Base-by-base conservation (phyloP, 1,140 invertebrate genomes). In the Epicauta chinensis region DNA sequence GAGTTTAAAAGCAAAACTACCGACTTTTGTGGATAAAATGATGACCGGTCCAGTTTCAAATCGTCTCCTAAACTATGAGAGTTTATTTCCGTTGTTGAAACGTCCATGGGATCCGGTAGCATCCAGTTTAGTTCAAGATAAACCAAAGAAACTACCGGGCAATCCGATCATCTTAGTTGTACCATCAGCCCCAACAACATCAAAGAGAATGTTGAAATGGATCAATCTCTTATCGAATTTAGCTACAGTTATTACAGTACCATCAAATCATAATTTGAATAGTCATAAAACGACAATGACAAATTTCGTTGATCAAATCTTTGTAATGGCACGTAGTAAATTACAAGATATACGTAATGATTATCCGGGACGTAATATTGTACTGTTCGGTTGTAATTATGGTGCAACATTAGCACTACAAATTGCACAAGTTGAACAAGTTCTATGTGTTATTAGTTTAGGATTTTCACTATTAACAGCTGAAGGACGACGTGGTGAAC, bases 401-500 rank as follows among this genome's bases (percentile, higher is more conserved):
- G 88, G 86, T 9, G 78, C 86, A 32, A 74, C 87, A 0, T 69
- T 92, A 23, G 87, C 88, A 13, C 73, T 81, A 51, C 82, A 86
- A 71, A 72, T 83, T 10, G 79, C 79, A 14, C 73, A 81, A 58
- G 70, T 81, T 50, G 81, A 84, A 56, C 73, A 76, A 36, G 81
- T 91, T n/a, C 77, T 79, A 6, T 87, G 84, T 42, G 79, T 89
- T 14, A 75, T 92, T 7, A 89, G 86, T 67, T 73, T 92, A 31
- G 89, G 89, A 0, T 91, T 91, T 69, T 87, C 89, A 2, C 76
- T 88, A 47, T 77, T 78, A 47, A 88, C 87, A 1, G 77, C 84
- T 0, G 82, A 85, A 53, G 89, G 88, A 2, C 79, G 77, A 55
- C 69, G 89, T 47, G 89, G 89, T n/a, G 78, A 84, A 44, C 79